Conservation (phyloP, 2,888 invertebrate species). For the Lymantria dispar region DNA sequence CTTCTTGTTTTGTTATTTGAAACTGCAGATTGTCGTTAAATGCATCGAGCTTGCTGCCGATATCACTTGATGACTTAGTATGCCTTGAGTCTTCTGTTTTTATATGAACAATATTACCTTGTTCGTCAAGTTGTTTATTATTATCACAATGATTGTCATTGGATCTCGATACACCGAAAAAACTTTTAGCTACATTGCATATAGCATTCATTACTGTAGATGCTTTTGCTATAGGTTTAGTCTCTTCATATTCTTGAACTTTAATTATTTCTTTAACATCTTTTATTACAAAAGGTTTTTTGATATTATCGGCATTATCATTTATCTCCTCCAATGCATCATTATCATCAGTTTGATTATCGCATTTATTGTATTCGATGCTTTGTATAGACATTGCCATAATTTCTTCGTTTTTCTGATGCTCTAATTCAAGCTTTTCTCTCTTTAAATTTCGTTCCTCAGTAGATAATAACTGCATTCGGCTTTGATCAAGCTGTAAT, state of each 20-base stretch:
- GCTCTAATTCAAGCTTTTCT: constrained; percentile 76
- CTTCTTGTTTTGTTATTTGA: constrained; percentile 64
- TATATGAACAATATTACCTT: constrained; percentile 57
- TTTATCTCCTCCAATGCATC: constrained; percentile 17
- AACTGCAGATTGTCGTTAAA: constrained; percentile 55
- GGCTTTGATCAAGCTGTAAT: constrained; percentile 65
- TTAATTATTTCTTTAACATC: constrained; percentile 27
- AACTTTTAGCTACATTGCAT: constrained; percentile 63
- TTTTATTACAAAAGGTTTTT: constrained; percentile 26
- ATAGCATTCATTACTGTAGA: constrained; percentile 60
- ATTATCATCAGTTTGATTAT: constrained; percentile 35
- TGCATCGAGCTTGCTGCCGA: constrained; percentile 55
- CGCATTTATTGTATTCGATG: constrained; percentile 36
- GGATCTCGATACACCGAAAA: constrained; percentile 50
- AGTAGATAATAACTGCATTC: constrained; percentile 72
- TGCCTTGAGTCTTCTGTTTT: constrained; percentile 29
- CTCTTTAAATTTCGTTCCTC: constrained; percentile 80
- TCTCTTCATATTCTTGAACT: constrained; percentile 29
- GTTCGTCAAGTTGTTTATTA: constrained; percentile 55
- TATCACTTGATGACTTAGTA: constrained; percentile 58
- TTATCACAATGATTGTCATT: constrained; percentile 53
- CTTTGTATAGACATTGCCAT: constrained; percentile 67
- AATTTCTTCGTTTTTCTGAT: constrained; percentile 60
- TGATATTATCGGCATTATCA: constrained; percentile 11
- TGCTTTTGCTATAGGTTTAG: constrained; percentile 40